Base-by-base conservation (phyloP, 1,140 invertebrate species). In the Hylaeus volcanicus region DNA sequence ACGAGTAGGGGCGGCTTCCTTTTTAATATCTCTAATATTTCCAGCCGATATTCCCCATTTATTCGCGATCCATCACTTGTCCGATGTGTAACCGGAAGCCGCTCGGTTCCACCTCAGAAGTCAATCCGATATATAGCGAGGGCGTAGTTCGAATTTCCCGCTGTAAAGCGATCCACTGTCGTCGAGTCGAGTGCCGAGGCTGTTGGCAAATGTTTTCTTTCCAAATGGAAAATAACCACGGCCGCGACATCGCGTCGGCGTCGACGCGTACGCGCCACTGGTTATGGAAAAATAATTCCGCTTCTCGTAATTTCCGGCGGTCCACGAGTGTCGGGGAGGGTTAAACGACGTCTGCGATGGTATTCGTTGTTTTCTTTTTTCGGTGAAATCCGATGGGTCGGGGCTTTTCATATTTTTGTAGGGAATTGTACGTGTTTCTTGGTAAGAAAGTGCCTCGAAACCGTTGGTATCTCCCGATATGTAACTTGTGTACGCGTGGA, bases 11-110 rank as follows among this genome's bases (percentile, higher is more conserved):
- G 58, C 56, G 72, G 72, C 76, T 66, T 5, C 70, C 81, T 90
- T 90, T 91, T 91, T 89, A 91, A 90, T 91, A 90, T 90, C 84
- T 88, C 85, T 90, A 88, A 90, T 88, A 90, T 88, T 89, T 89
- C 85, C 77, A 89, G 89, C 88, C 89, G 89, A 90, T 91, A 90
- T 90, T 89, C 85, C 58, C 82, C 86, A 89, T 90, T 89, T 90
- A 89, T 90, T 82, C 75, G 58, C 89, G 76, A 91, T 91, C 90
- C 85, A 89, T 91, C 90, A 90, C 84, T 81, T 83, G 74, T 82
- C 72, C 73, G 88, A 88, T 88, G 86, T 88, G 88, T 86, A 90
- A 90, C 77, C 86, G 86, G 87, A 90, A 76, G 61, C 87, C 68
- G 15, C 26, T 71, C 45, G 55, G 39, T 63, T 66, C 70, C 74